These are phyloP conservation scores for Cephalotes varians DNA, from an alignment of 2,888 invertebrate species.

Conservation along the genomic window DNA sequence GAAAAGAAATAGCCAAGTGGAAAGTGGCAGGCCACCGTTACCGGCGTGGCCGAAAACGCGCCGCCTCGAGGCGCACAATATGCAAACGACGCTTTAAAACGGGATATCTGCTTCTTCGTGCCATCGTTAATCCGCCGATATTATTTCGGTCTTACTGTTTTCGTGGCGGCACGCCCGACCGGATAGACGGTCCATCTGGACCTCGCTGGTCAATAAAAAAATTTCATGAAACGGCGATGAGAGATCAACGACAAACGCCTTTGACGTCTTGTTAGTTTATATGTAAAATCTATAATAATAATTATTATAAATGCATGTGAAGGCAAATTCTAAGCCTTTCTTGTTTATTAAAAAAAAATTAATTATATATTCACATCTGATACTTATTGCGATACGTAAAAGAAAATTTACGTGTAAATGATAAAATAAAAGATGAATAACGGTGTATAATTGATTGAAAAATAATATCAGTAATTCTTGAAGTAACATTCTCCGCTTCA, in stretches of 20 bases:
- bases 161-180: conserved; percentile 28
- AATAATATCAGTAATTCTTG: neutral
- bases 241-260: neutral
- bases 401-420: neutral
- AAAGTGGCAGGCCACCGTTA: conserved; percentile 78
- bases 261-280: neutral
- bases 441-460: neutral
- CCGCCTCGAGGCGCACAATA: conserved; percentile 77
- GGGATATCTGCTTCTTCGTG: conserved; percentile 82
- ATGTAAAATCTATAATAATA: neutral
- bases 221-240: neutral
- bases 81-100: conserved; percentile 83
- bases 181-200: conserved; percentile 54
- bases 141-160: conserved; percentile 63
- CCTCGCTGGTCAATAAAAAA: conserved; percentile 52
- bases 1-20: conserved; percentile 68
- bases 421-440: conserved; percentile 6
- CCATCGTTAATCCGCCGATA: conserved; percentile 54
- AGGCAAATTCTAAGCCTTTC: neutral
- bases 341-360: neutral
- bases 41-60: conserved; percentile 75
- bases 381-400: neutral
- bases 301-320: neutral
- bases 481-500: neutral
- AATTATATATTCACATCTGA: neutral